Evolutionary conservation across 1,140 invertebrate genomes (phyloP).

Genomic region (Hydropsyche tenuis): DNA sequence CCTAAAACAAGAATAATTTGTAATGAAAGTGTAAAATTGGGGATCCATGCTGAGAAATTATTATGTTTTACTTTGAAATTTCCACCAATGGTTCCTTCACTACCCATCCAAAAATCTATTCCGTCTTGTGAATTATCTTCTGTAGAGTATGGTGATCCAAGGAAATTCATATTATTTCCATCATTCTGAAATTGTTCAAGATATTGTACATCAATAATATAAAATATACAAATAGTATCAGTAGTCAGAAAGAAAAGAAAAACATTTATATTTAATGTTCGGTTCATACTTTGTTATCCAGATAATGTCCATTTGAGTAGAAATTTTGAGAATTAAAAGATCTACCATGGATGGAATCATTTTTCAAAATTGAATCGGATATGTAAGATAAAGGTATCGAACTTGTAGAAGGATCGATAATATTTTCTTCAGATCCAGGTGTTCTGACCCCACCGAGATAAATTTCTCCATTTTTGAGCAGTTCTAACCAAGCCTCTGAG

Average conservation of each 20-base stretch:
- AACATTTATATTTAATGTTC: slow-evolving; percentile 41
- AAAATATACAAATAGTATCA: no score
- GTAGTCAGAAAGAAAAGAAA: no score
- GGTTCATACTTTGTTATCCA: background rate
- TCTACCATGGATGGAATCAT: background rate
- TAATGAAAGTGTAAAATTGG: background rate
- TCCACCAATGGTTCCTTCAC: slow-evolving; percentile 55
- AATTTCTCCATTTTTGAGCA: slow-evolving; percentile 62
- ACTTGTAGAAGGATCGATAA: slow-evolving; percentile 1
- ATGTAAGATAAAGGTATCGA: background rate
- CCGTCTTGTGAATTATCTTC: slow-evolving; percentile 55
- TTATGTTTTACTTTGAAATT: slow-evolving; percentile 60
- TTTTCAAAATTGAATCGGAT: background rate
- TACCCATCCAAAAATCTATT: slow-evolving; percentile 55
- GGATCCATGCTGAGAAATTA: no score
- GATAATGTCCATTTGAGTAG: slow-evolving; percentile 8
- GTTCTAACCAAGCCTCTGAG: slow-evolving; percentile 64
- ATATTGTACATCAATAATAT: no score
- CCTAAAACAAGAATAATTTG: slow-evolving; percentile 61
- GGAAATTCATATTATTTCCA: slow-evolving; percentile 53
- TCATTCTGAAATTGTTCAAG: slow-evolving; percentile 52
- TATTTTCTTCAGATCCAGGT: slow-evolving; percentile 40
- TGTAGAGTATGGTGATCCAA: slow-evolving; percentile 51
- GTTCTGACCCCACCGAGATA: slow-evolving; percentile 55
- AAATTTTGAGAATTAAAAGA: slow-evolving; percentile 3